Evolutionary conservation across 2,113 vertebrate species (phyloP).

Genomic region (Bothrops jararaca): DNA sequence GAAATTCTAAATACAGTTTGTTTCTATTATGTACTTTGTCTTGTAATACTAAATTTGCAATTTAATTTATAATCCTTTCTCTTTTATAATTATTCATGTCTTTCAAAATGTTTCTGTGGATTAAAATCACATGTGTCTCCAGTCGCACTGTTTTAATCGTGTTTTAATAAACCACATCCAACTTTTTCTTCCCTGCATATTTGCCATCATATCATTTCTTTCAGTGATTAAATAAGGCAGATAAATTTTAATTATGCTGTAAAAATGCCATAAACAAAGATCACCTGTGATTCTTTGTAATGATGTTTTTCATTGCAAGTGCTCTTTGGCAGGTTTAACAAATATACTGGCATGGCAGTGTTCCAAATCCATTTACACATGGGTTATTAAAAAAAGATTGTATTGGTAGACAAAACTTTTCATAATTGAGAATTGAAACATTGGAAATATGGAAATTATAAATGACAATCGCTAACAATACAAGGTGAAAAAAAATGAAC

Average conservation of each 20-base stretch:
- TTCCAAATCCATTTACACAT: constrained; percentile 28
- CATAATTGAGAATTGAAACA: not conserved
- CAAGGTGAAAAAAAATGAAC: not conserved
- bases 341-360: constrained; percentile 5
- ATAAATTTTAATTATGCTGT: constrained; percentile 21
- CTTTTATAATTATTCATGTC: not conserved
- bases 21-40: not conserved
- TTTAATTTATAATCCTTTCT: not conserved
- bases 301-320: not conserved
- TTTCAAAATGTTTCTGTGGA: constrained; percentile 17
- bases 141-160: not conserved
- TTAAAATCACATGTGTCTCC: not conserved
- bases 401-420: not conserved
- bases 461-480: constrained; percentile 18
- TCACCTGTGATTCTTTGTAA: not conserved
- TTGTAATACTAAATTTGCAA: not conserved
- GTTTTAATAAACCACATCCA: not conserved
- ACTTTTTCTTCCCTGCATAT: constrained; percentile 14
- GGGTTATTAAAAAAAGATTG: not conserved
- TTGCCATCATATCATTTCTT: constrained; percentile 1
- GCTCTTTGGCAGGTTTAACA: not conserved
- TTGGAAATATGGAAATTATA: not conserved
- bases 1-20: not conserved
- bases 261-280: constrained; percentile 19
- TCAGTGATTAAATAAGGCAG: constrained; percentile 16